These are phyloP conservation scores for Apamea monoglypha DNA, from an alignment of 2,888 invertebrate species.

Conservation along the genomic window DNA sequence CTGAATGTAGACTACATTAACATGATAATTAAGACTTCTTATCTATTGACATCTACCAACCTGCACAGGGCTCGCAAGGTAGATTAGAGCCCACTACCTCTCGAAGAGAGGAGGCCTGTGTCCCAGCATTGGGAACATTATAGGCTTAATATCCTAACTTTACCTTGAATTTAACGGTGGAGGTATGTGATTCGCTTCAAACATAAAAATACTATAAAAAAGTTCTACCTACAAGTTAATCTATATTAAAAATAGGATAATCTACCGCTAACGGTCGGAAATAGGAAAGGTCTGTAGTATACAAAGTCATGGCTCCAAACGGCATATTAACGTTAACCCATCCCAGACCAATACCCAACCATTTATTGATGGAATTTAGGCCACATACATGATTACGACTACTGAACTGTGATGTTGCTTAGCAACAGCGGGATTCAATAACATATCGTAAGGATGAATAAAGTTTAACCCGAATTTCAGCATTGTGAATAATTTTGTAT, in stretches of 20 bases:
- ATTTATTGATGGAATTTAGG: constrained; percentile 64
- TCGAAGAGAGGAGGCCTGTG: background rate
- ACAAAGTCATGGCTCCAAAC: constrained; percentile 27
- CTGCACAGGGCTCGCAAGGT: background rate
- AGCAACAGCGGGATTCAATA: constrained; percentile 59
- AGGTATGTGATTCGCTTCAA: background rate
- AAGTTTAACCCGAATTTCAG: constrained; percentile 22
- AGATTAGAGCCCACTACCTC: background rate
- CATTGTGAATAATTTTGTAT: background rate
- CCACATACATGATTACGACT: constrained; percentile 58
- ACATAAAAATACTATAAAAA: background rate
- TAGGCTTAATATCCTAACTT: background rate
- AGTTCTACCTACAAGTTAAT: background rate
- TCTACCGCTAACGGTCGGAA: background rate
- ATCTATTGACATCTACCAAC: background rate
- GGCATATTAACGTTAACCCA: constrained; percentile 40
- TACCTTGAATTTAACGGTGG: background rate
- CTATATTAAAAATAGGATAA: constrained; percentile 12
- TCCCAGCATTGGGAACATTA: background rate
- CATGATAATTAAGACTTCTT: background rate
- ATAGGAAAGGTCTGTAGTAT: constrained; percentile 8
- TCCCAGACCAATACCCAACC: constrained; percentile 48
- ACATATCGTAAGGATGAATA: constrained; percentile 38
- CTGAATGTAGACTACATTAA: no score
- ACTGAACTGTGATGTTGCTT: constrained; percentile 60